phyloP scores from a whole-genome alignment of 1,140 invertebrate genomes.

The Cheumatopsyche charites region DNA sequence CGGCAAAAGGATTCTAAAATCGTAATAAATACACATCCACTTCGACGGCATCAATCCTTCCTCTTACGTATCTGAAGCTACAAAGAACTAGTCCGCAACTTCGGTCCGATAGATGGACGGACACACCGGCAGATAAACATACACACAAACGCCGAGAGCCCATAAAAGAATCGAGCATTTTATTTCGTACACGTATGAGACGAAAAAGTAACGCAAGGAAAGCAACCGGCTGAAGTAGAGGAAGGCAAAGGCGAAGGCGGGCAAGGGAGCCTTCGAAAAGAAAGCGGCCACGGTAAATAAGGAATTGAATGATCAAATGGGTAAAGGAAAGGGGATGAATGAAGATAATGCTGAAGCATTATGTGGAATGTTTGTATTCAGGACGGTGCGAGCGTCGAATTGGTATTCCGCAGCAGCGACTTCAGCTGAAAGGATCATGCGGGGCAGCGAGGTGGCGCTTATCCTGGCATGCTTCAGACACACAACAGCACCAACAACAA shows the following conservation, averaged over 20 bases:
- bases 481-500: too few species aligned
- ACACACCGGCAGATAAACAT: too few species aligned
- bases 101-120: neutral
- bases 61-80: constrained; percentile 17
- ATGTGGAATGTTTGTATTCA: constrained; percentile 47
- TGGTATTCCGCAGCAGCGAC: constrained; percentile 45
- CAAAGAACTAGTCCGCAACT: constrained; percentile 3
- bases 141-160: neutral
- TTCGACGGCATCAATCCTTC: constrained; percentile 17
- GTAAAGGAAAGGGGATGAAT: constrained; percentile 44
- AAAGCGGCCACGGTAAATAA: constrained; percentile 41
- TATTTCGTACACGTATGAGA: constrained; percentile 47
- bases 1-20: constrained; percentile 18
- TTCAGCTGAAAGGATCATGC: constrained; percentile 41
- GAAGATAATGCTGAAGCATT: constrained; percentile 46
- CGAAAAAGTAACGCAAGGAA: neutral
- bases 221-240: neutral
- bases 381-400: constrained; percentile 37
- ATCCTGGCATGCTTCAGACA: constrained; percentile 21
- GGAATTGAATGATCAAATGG: constrained; percentile 47
- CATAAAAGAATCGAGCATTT: constrained; percentile 46
- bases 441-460: constrained; percentile 35
- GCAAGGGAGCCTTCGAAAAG: constrained; percentile 24
- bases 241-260: neutral
- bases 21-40: constrained; percentile 21